Percentiles rank a stretch among this genome's conserved stretches.
Conservation (phyloP, 2,888 invertebrate genomes). For the Phasia obesa region DNA sequence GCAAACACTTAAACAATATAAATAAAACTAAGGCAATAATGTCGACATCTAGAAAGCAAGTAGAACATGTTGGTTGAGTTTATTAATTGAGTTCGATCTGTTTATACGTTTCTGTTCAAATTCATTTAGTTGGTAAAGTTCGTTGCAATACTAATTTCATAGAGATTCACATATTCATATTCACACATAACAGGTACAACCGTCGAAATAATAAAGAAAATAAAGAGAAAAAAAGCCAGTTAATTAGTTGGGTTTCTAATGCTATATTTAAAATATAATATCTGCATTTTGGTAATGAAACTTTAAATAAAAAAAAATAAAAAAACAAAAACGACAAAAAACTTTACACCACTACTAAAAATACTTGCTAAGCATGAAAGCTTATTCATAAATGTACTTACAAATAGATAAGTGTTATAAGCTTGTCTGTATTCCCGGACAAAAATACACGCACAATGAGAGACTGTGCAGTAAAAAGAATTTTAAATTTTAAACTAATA, state of each 20-base stretch:
- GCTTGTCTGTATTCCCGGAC: slow-evolving; percentile 27
- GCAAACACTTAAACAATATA: slow-evolving; percentile 15
- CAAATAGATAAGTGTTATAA: neutral
- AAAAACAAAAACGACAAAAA: slow-evolving; percentile 53
- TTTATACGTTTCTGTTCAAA: slow-evolving; percentile 5
- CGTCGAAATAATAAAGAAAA: slow-evolving; percentile 35
- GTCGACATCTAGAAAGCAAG: slow-evolving; percentile 29
- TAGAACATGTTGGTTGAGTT: slow-evolving; percentile 48
- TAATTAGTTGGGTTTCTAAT: slow-evolving; percentile 51
- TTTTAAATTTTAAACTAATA: neutral
- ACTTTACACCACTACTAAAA: slow-evolving; percentile 24
- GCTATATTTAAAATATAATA: slow-evolving; percentile 43
- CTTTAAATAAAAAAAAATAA: slow-evolving; percentile 57
- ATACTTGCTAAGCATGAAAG: slow-evolving; percentile 7
- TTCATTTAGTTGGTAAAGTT: slow-evolving; percentile 24
- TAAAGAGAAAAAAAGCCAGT: slow-evolving; percentile 49
- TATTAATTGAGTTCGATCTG: slow-evolving; percentile 35
- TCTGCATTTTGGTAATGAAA: slow-evolving; percentile 62
- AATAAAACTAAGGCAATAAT: slow-evolving; percentile 31
- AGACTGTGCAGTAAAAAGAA: neutral
- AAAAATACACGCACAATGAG: neutral
- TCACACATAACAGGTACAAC: slow-evolving; percentile 5
- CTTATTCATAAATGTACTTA: slow-evolving; percentile 9
- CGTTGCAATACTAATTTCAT: slow-evolving; percentile 27
- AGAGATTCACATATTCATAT: neutral